Percentiles rank a stretch among this genome's conserved stretches.
These are phyloP conservation scores for Sarcophaga peregrina DNA, from an alignment of 1,140 invertebrate species.

Conservation along the genomic window DNA sequence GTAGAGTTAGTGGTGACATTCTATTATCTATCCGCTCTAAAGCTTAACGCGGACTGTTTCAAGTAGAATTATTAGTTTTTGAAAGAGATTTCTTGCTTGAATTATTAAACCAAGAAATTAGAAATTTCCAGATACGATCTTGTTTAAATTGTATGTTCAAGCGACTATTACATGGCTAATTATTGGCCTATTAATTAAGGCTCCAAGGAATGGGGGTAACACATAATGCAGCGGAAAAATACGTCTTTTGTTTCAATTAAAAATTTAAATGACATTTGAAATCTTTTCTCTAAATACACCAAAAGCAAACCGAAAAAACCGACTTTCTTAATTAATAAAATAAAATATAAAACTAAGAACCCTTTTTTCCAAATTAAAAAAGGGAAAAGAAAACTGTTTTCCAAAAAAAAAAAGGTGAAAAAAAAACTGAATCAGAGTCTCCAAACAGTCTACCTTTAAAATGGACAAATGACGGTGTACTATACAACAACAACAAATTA, in stretches of 20 bases:
- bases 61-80: too few species aligned
- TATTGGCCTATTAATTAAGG: constrained; percentile 8
- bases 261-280: background rate
- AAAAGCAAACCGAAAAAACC: background rate
- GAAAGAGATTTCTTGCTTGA: background rate
- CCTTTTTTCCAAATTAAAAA: background rate
- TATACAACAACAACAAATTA: background rate
- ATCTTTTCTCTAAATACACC: background rate
- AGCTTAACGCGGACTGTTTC: too few species aligned
- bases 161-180: background rate
- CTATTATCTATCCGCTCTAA: too few species aligned
- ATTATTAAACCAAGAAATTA: background rate
- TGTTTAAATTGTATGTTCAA: background rate
- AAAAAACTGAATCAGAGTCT: background rate
- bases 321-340: constrained; percentile 30
- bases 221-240: constrained; percentile 19
- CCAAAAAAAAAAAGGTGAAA: too few species aligned
- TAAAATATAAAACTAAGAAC: constrained; percentile 15
- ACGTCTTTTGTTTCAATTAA: constrained; percentile 15
- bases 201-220: background rate
- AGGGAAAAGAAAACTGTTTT: background rate
- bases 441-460: constrained; percentile 21
- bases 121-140: background rate
- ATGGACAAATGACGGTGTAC: background rate
- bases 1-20: too few species aligned